Conservation (phyloP, 2,797 vertebrate species). For the Muscicapa comitata region DNA sequence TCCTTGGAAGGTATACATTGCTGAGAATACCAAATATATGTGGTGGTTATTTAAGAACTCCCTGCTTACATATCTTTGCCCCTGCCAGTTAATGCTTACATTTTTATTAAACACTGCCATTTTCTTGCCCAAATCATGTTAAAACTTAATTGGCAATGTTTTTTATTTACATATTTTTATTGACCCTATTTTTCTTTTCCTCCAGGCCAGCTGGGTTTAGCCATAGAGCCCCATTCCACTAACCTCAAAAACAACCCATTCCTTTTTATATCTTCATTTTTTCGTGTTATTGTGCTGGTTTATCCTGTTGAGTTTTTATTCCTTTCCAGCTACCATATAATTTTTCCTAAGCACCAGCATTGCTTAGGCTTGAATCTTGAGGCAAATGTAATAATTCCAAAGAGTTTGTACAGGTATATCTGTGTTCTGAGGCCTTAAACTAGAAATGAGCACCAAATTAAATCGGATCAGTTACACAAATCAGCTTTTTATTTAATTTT, state of each 20-base stretch:
- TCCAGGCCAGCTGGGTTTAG: slow-evolving; percentile 1
- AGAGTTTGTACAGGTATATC: neutral
- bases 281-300: neutral
- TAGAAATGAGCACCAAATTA: neutral
- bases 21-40: neutral
- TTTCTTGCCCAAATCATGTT: neutral
- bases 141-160: slow-evolving; percentile 27
- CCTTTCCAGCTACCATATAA: neutral
- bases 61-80: neutral
- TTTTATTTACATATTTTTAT: slow-evolving; percentile 23
- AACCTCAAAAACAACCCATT: neutral
- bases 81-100: neutral
- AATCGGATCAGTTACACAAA: neutral
- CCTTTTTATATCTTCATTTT: neutral
- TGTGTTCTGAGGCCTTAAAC: neutral
- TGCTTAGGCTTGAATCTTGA: neutral
- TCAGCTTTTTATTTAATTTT: neutral
- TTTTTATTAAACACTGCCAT: neutral
- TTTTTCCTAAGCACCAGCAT: slow-evolving; percentile 3
- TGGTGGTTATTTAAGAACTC: slow-evolving; percentile 12
- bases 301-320: slow-evolving; percentile 17
- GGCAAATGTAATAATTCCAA: neutral
- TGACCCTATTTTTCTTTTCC: slow-evolving; percentile 9
- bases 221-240: neutral
- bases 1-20: neutral